These are phyloP conservation scores for Volucella inflata DNA, from an alignment of 2,888 invertebrate genomes.

Conservation along the genomic window DNA sequence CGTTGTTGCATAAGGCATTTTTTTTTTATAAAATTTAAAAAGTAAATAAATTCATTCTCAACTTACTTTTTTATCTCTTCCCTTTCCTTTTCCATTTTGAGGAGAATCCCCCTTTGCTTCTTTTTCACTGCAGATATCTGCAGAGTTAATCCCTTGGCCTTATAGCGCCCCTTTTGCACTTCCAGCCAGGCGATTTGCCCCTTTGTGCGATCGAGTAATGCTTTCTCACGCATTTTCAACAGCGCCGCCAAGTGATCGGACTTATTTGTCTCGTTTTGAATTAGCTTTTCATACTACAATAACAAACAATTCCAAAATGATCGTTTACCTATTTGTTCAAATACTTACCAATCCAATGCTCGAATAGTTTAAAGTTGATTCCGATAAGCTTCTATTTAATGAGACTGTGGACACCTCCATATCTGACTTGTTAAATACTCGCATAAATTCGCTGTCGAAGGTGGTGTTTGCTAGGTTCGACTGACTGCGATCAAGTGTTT, in stretches of 20 bases:
- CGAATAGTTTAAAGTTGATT: conserved; percentile 79
- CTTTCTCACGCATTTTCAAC: conserved; percentile 88
- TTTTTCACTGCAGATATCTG: conserved; percentile 87
- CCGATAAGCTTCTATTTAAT: conserved; percentile 77
- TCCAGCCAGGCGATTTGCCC: conserved; percentile 87
- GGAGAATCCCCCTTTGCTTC: conserved; percentile 87
- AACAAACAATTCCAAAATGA: conserved; percentile 8
- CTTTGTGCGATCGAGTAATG: conserved; percentile 87
- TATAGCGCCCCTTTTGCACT: conserved; percentile 86
- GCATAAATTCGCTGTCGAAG: conserved; percentile 78
- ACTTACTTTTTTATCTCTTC: conserved; percentile 87
- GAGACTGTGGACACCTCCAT: conserved; percentile 76
- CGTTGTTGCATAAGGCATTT: too few relatives aligned
- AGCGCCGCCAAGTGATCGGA: conserved; percentile 87
- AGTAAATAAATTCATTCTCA: background rate
- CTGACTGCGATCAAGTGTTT: conserved; percentile 6
- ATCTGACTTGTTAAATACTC: conserved; percentile 78
- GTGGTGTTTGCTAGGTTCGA: conserved; percentile 50
- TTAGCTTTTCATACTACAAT: conserved; percentile 86
- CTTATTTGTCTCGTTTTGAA: conserved; percentile 88
- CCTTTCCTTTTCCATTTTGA: conserved; percentile 88
- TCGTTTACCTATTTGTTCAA: background rate
- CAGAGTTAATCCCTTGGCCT: conserved; percentile 85
- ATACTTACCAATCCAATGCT: conserved; percentile 80
- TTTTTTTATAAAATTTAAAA: too few relatives aligned